A percentile compares a stretch with the other conserved stretches of the same genome.
phyloP scores from a whole-genome alignment of 2,888 invertebrate species.

The Arrhopalites spinosus region DNA sequence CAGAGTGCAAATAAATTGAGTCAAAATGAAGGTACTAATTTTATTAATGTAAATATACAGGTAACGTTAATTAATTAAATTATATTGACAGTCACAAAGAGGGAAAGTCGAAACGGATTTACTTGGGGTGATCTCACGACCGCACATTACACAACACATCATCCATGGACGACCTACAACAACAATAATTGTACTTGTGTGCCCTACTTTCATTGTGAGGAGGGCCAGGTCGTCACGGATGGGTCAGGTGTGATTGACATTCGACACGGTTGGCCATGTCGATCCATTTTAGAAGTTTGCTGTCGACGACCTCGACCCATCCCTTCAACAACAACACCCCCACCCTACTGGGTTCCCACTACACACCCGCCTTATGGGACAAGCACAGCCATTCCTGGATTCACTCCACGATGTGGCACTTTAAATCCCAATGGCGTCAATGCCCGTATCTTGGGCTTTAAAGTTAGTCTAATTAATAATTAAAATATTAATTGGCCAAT shows the following conservation, averaged over 20 bases:
- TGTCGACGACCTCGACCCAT: constrained; percentile 45
- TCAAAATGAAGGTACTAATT: too few relatives aligned
- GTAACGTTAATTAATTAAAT: too few relatives aligned
- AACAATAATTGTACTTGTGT: constrained; percentile 51
- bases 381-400: constrained; percentile 44
- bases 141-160: too few relatives aligned
- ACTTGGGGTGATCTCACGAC: constrained; percentile 8
- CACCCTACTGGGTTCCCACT: constrained; percentile 6
- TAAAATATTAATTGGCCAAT: too few relatives aligned
- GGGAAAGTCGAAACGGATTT: constrained; percentile 9
- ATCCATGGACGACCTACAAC: neutral
- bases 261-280: constrained; percentile 47
- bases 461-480: constrained; percentile 37
- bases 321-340: constrained; percentile 26
- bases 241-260: constrained; percentile 47
- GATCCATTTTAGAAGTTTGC: constrained; percentile 52
- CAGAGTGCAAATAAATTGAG: too few relatives aligned
- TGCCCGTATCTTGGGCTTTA: constrained; percentile 52
- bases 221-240: constrained; percentile 51
- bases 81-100: neutral
- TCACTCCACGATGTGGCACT: constrained; percentile 50
- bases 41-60: too few relatives aligned
- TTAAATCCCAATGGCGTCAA: constrained; percentile 55
- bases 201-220: constrained; percentile 54
- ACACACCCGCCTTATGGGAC: constrained; percentile 18